Conservation (phyloP, 2,888 invertebrate species). For the Rotaria sp. region DNA sequence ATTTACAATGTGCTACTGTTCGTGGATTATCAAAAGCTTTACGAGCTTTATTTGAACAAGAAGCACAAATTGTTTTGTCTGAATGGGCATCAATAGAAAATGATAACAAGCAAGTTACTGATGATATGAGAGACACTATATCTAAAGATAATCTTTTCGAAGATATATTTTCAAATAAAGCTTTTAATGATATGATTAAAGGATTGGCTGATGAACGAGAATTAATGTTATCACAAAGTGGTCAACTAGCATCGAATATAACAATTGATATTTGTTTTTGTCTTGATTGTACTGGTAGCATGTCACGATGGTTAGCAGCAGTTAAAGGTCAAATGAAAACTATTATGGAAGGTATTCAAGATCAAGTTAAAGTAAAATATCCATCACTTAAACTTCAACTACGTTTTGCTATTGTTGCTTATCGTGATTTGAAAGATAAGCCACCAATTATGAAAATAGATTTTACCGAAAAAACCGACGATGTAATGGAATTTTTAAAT, state of each 20-base stretch:
- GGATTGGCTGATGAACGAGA: not conserved
- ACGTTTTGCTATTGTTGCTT: constrained; percentile 1
- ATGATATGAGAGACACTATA: not conserved
- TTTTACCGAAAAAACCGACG: not conserved
- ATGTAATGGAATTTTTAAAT: not conserved
- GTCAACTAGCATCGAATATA: not conserved
- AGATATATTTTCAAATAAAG: not conserved
- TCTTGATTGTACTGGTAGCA: constrained; percentile 10
- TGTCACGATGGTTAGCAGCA: not conserved
- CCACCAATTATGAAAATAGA: not conserved
- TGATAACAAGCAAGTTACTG: too few relatives aligned
- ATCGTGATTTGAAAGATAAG: not conserved
- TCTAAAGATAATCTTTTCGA: not conserved
- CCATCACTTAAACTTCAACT: not conserved
- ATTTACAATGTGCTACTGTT: not conserved
- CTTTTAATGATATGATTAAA: not conserved
- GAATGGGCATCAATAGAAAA: not conserved
- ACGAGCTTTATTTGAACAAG: not conserved
- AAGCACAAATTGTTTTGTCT: not conserved
- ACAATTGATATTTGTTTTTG: not conserved
- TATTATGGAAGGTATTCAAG: not conserved
- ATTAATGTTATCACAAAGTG: not conserved
- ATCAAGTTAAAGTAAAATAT: not conserved
- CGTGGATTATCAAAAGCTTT: not conserved
- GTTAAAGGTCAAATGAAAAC: not conserved